Evolutionary conservation across 2,113 vertebrate genomes (phyloP).

Genomic region (Ciconia stormi): DNA sequence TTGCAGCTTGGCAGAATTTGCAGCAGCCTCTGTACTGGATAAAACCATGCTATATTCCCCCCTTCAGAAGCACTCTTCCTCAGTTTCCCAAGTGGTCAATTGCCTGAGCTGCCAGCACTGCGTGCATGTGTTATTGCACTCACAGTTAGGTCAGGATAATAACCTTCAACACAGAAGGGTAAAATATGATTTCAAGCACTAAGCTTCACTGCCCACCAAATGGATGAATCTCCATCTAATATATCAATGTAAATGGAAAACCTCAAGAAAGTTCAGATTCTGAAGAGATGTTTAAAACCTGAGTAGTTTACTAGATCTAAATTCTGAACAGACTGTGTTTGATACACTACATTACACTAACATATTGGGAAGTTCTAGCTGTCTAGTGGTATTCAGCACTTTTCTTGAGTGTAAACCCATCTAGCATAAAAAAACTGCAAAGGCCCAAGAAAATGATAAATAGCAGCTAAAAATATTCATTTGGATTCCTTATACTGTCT

Average conservation of each 20-base stretch:
- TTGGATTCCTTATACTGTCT: not conserved
- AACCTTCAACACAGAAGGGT: not conserved
- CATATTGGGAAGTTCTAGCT: not conserved
- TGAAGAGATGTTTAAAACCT: not conserved
- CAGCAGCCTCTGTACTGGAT: not conserved
- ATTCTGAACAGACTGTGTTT: not conserved
- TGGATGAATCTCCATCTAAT: not conserved
- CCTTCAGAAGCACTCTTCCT: not conserved
- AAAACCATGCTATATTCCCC: not conserved
- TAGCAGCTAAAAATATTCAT: not conserved
- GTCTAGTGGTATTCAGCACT: not conserved
- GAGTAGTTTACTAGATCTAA: not conserved
- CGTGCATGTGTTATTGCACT: rapidly evolving
- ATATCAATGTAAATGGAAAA: not conserved
- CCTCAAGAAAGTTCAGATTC: not conserved
- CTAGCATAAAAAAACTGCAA: not conserved
- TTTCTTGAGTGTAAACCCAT: not conserved
- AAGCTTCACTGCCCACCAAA: not conserved
- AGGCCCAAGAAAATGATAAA: not conserved
- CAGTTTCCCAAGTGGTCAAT: not conserved
- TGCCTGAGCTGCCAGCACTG: not conserved
- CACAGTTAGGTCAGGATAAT: not conserved
- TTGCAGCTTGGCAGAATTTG: not conserved
- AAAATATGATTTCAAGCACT: not conserved
- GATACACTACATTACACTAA: not conserved